Evolutionary conservation across 2,888 invertebrate genomes (phyloP).

Genomic region (Drymonia ruficornis): DNA sequence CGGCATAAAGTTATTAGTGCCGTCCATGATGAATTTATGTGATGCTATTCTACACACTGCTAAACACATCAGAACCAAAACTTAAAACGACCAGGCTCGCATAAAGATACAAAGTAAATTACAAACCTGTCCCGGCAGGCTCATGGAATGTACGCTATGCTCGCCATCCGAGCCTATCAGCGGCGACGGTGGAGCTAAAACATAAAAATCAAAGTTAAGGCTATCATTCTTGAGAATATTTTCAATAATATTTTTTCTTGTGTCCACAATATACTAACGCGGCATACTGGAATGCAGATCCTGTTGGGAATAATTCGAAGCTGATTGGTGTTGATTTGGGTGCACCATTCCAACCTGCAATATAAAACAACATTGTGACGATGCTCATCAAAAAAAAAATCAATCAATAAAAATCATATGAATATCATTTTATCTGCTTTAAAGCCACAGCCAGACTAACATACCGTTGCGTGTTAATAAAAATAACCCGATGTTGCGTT

Average conservation of each 20-base stretch:
- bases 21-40: no score
- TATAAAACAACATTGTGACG: background rate
- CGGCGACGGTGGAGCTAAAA: constrained; percentile 93
- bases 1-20: no score
- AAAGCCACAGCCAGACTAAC: no score
- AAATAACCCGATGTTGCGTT: no score
- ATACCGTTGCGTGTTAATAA: no score
- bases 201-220: background rate
- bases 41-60: no score
- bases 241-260: no score
- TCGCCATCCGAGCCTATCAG: constrained; percentile 88
- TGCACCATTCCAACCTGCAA: constrained; percentile 93
- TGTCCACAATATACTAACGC: constrained; percentile 85
- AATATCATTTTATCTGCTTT: no score
- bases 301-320: constrained; percentile 86
- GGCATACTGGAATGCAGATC: constrained; percentile 91
- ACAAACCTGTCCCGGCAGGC: constrained; percentile 74
- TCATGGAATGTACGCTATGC: constrained; percentile 82
- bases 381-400: background rate
- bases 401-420: constrained; percentile 5
- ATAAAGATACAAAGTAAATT: background rate
- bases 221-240: background rate
- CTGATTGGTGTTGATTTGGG: constrained; percentile 88
- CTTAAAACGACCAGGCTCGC: no score
- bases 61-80: no score